These are phyloP conservation scores for Spheniscus mendiculus DNA, from an alignment of 2,113 vertebrate genomes.

Conservation along the genomic window DNA sequence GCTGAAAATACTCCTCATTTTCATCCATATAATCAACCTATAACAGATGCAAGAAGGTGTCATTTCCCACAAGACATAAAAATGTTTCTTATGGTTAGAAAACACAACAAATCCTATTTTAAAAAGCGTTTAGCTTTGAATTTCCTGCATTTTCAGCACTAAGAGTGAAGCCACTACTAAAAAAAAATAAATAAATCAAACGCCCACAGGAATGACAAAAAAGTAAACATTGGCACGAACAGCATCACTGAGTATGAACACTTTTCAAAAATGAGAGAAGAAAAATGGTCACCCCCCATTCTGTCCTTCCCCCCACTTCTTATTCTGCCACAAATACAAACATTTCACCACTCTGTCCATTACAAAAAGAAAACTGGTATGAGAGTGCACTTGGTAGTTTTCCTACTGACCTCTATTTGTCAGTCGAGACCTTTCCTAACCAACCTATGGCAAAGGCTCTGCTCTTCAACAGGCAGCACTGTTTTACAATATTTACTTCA, in stretches of 20 bases:
- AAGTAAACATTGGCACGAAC: background rate
- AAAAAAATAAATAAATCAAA: background rate
- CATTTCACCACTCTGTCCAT: background rate
- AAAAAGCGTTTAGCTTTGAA: slow-evolving; percentile 11
- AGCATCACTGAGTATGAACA: background rate
- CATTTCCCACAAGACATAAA: background rate
- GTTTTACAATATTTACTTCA: background rate
- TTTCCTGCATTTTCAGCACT: background rate
- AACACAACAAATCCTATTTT: slow-evolving; percentile 32
- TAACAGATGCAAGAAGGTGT: background rate
- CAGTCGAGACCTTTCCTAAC: background rate
- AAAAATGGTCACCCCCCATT: background rate
- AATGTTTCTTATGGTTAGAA: background rate
- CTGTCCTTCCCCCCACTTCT: background rate
- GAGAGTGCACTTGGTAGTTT: background rate
- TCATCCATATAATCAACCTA: slow-evolving; percentile 99
- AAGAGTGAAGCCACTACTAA: background rate
- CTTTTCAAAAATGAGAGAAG: background rate
- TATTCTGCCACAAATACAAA: background rate
- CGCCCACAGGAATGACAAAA: background rate
- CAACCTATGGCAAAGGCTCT: background rate
- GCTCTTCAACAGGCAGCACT: background rate
- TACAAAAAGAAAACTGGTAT: background rate
- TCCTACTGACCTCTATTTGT: background rate
- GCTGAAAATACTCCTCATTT: slow-evolving; percentile 99